These are phyloP conservation scores for Charaxes varanes DNA, from an alignment of 1,140 invertebrate species.

Conservation along the genomic window DNA sequence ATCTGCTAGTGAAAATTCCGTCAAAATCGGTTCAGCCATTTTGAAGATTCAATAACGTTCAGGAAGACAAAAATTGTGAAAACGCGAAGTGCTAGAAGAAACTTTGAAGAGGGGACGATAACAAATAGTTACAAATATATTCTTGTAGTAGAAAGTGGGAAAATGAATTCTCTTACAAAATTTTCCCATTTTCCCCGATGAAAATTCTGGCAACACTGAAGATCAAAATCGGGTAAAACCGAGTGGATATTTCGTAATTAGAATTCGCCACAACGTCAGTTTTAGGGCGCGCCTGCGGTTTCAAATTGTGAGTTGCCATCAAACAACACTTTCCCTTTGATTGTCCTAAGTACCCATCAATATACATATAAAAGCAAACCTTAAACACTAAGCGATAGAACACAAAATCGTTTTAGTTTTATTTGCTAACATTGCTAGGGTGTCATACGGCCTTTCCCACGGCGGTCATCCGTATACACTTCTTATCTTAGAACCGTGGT, in stretches of 20 bases:
- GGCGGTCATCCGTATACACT: slow-evolving; percentile 50
- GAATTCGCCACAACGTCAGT: slow-evolving; percentile 27
- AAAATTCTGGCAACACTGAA: too few species aligned
- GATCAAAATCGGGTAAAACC: too few species aligned
- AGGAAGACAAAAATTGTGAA: too few species aligned
- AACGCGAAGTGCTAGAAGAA: too few species aligned
- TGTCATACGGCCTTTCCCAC: slow-evolving; percentile 56
- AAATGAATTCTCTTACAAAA: too few species aligned
- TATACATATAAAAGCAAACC: slow-evolving; percentile 17
- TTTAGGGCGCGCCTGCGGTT: slow-evolving; percentile 35
- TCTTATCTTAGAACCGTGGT: slow-evolving; percentile 25
- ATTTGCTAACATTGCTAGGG: slow-evolving; percentile 26
- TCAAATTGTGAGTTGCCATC: slow-evolving; percentile 45
- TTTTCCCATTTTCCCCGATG: too few species aligned
- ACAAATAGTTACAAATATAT: too few species aligned
- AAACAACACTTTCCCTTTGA: slow-evolving; percentile 53
- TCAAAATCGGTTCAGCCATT: too few species aligned
- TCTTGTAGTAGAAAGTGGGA: too few species aligned
- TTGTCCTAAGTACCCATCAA: slow-evolving; percentile 29
- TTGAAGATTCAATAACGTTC: too few species aligned
- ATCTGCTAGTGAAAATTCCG: too few species aligned
- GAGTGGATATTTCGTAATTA: slow-evolving; percentile 28
- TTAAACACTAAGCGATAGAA: slow-evolving; percentile 14
- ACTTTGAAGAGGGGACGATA: too few species aligned
- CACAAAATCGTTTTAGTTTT: slow-evolving; percentile 22